phyloP scores from a whole-genome alignment of 2,113 vertebrate genomes.

The Calyptommatus sinebrachiatus region DNA sequence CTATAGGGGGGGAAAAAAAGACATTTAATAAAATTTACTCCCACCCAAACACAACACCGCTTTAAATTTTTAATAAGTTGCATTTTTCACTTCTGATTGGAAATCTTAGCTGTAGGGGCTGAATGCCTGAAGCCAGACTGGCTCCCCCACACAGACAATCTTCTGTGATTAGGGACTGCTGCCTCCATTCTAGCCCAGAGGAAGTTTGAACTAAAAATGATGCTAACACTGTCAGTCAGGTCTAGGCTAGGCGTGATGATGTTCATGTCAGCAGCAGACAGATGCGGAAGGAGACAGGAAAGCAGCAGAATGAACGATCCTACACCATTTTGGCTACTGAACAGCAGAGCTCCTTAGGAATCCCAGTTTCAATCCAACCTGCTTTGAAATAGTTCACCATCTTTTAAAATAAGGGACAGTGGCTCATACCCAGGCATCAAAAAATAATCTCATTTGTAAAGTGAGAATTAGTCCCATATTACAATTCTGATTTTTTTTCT shows the following conservation, averaged over 20 bases:
- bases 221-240: constrained; percentile 79
- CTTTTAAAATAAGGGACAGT: not conserved
- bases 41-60: constrained; percentile 64
- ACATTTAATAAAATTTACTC: constrained; percentile 65
- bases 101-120: constrained; percentile 73
- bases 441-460: not conserved
- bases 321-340: not conserved
- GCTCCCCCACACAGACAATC: constrained; percentile 37
- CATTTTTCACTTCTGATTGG: constrained; percentile 75
- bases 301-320: constrained; percentile 18
- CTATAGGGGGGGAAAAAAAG: constrained; percentile 76
- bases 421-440: not conserved
- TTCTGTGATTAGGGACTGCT: constrained; percentile 61
- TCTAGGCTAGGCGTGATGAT: constrained; percentile 76
- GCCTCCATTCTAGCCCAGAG: constrained; percentile 70
- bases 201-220: constrained; percentile 74
- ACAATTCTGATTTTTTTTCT: too few relatives aligned
- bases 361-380: not conserved
- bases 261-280: constrained; percentile 70
- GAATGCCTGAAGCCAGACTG: constrained; percentile 68
- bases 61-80: constrained; percentile 81
- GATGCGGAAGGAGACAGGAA: constrained; percentile 56
- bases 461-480: not conserved
- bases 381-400: constrained; percentile 22
- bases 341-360: constrained; percentile 1